Evolutionary conservation across 1,140 invertebrate species (phyloP).

Genomic region (Onthophagus taurus): DNA sequence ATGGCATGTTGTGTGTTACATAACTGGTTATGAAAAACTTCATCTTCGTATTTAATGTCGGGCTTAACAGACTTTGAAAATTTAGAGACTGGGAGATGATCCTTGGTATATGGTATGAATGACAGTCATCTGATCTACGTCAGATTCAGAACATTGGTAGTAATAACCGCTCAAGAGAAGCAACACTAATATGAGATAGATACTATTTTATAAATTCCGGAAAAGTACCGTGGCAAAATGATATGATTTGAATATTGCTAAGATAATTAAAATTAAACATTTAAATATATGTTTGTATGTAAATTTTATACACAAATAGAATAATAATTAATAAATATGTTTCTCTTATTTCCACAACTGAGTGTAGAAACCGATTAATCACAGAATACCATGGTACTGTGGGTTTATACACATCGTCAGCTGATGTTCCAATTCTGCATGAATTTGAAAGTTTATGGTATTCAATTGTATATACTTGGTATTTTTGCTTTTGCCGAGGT

Average conservation of each 20-base stretch:
- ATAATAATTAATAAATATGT: not conserved
- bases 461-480: not conserved
- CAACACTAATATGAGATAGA: not conserved
- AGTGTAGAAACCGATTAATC: too few species aligned
- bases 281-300: too few species aligned
- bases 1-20: not conserved
- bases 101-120: not conserved
- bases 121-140: too few species aligned
- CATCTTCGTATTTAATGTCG: not conserved
- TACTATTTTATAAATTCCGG: too few species aligned
- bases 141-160: not conserved
- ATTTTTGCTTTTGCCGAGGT: too few species aligned
- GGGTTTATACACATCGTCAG: too few species aligned
- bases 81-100: not conserved
- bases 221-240: too few species aligned
- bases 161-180: not conserved
- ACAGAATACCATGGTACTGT: too few species aligned
- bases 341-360: not conserved
- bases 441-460: not conserved
- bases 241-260: too few species aligned
- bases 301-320: too few species aligned
- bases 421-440: not conserved
- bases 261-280: not conserved
- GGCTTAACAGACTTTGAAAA: too few species aligned
- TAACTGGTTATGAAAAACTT: conserved; percentile 1